These are phyloP conservation scores for Tetragonula clypearis DNA, from an alignment of 1,140 invertebrate genomes.

Conservation along the genomic window DNA sequence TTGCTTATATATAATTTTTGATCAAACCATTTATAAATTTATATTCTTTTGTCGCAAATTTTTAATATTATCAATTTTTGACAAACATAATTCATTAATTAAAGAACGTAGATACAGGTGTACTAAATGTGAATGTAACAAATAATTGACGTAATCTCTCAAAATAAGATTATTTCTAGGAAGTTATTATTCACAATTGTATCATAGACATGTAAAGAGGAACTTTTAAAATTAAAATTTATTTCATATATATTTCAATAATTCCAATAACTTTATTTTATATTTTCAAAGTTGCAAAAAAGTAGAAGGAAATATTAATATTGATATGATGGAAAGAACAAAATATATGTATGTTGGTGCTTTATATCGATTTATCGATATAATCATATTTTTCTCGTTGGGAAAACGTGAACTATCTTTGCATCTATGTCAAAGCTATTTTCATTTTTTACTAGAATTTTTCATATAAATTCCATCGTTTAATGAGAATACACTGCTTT, in stretches of 20 bases:
- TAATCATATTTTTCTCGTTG: slow-evolving; percentile 24
- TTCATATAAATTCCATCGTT: slow-evolving; percentile 35
- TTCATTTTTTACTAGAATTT: neutral
- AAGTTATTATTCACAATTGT: neutral
- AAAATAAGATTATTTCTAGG: neutral
- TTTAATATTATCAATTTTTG: neutral
- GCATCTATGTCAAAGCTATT: slow-evolving; percentile 35
- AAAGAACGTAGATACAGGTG: neutral
- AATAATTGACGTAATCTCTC: neutral
- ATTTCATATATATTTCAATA: neutral
- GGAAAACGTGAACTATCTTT: slow-evolving; percentile 30
- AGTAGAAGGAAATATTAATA: neutral
- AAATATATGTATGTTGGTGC: neutral
- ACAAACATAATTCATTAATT: neutral
- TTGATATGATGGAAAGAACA: neutral
- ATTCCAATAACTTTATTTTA: slow-evolving; percentile 30
- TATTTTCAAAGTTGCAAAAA: neutral
- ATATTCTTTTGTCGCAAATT: neutral
- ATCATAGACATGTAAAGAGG: neutral
- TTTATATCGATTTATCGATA: slow-evolving; percentile 34
- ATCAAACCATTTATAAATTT: neutral
- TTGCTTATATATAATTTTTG: neutral
- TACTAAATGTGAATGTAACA: neutral
- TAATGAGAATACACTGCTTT: neutral
- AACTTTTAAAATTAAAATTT: neutral